These are phyloP conservation scores for Conomelus anceps DNA, from an alignment of 2,888 invertebrate genomes.

Conservation along the genomic window DNA sequence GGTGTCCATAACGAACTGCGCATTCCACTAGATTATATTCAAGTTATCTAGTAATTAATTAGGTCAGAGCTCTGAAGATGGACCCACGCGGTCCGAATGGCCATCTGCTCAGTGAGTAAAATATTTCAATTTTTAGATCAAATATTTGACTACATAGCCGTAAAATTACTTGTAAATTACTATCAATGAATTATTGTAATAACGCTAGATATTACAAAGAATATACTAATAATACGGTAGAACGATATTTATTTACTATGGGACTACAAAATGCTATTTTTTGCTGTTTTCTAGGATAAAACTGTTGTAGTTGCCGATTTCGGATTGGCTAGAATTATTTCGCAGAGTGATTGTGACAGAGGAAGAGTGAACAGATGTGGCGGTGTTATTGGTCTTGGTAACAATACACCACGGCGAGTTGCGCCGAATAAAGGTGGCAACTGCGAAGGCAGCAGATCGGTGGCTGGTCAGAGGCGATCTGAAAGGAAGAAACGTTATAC, in stretches of 20 bases:
- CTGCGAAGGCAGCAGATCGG: conserved; percentile 30
- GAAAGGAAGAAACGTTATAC: conserved; percentile 84
- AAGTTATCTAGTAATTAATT: too few species aligned
- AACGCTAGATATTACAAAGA: too few species aligned
- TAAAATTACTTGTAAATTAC: too few species aligned
- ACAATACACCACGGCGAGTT: conserved; percentile 38
- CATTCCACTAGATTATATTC: too few species aligned
- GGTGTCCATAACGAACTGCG: too few species aligned
- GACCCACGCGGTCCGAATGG: too few species aligned
- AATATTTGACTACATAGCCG: too few species aligned
- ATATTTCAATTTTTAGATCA: too few species aligned
- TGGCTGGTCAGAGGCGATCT: conserved; percentile 49
- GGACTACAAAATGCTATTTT: not conserved
- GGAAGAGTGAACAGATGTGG: conserved; percentile 29
- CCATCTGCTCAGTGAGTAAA: too few species aligned
- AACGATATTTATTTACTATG: not conserved
- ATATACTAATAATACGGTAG: too few species aligned
- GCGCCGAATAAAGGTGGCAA: conserved; percentile 34
- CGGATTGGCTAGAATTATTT: conserved; percentile 79
- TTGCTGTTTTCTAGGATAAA: conserved; percentile 56
- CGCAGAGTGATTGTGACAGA: conserved; percentile 23
- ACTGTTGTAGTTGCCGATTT: conserved; percentile 94
- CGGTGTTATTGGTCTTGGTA: not conserved
- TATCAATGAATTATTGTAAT: too few species aligned
- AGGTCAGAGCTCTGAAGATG: too few species aligned